Conservation (phyloP, 2,888 invertebrate genomes). For the Monopis laevigella region DNA sequence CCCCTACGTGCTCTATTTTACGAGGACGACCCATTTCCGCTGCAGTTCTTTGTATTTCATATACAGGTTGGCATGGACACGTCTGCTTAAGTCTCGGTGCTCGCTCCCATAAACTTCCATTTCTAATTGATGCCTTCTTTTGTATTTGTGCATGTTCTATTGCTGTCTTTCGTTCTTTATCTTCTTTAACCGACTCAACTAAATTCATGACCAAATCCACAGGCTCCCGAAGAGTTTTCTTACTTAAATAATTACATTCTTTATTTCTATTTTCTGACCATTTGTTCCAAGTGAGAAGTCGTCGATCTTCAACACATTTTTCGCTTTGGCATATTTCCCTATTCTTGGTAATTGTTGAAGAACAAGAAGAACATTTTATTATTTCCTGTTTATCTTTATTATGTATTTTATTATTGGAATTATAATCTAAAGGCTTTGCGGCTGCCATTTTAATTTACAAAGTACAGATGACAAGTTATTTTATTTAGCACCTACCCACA, state of each 20-base stretch:
- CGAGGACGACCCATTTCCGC: constrained; percentile 38
- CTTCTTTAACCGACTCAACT: constrained; percentile 33
- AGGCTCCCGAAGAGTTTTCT: constrained; percentile 29
- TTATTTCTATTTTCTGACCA: constrained; percentile 47
- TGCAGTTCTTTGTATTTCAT: constrained; percentile 39
- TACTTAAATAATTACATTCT: constrained; percentile 32
- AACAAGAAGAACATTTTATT: too few species aligned
- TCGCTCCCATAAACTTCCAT: constrained; percentile 38
- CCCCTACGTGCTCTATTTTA: constrained; percentile 41
- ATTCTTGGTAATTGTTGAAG: too few species aligned
- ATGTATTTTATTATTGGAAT: too few species aligned
- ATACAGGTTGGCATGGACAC: constrained; percentile 38
- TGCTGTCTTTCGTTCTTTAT: constrained; percentile 40
- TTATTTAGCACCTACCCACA: too few species aligned
- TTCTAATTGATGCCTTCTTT: constrained; percentile 31
- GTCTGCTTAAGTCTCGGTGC: constrained; percentile 36
- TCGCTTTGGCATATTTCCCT: too few species aligned
- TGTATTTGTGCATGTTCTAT: constrained; percentile 44
- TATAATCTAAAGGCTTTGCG: too few species aligned
- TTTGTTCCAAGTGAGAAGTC: constrained; percentile 46
- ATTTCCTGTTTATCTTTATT: too few species aligned
- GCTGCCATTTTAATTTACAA: too few species aligned
- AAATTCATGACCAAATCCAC: constrained; percentile 48
- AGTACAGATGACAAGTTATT: too few species aligned
- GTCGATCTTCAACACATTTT: constrained; percentile 30